These are phyloP conservation scores for Rhynchonycteris naso DNA, from an alignment of 2,797 vertebrate species.

Conservation along the genomic window DNA sequence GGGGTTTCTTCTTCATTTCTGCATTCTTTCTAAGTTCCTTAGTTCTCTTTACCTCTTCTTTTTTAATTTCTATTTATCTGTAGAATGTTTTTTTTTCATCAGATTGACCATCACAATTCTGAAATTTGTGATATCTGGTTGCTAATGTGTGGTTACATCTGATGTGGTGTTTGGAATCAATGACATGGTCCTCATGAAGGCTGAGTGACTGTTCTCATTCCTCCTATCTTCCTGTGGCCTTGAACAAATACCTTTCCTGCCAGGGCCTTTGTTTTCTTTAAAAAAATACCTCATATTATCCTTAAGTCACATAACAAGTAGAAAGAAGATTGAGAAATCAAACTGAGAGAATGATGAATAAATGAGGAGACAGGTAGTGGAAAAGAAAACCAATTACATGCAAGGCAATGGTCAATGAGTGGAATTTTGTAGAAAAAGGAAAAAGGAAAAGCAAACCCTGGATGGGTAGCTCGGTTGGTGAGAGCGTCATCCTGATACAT, in stretches of 20 bases:
- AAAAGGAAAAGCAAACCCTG: neutral
- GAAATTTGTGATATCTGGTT: conserved; percentile 31
- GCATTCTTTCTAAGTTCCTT: conserved; percentile 54
- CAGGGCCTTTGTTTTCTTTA: neutral
- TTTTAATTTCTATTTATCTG: conserved; percentile 42
- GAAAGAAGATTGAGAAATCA: neutral
- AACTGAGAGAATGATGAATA: conserved; percentile 8
- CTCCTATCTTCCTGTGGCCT: neutral
- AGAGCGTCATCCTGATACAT: too few relatives aligned
- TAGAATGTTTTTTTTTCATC: conserved; percentile 54
- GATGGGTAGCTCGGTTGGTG: too few relatives aligned
- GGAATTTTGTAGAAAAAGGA: neutral
- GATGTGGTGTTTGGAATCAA: neutral
- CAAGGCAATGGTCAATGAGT: neutral
- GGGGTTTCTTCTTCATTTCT: conserved; percentile 29
- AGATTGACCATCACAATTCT: neutral
- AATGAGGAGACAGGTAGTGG: neutral
- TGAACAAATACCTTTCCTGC: neutral
- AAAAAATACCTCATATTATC: neutral
- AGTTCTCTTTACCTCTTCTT: neutral
- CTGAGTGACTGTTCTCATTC: neutral
- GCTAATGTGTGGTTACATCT: neutral
- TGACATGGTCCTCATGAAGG: neutral
- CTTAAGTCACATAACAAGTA: neutral
- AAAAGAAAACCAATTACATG: neutral